These are phyloP conservation scores for Anguilla obscura DNA, from an alignment of 2,797 vertebrate genomes.

Conservation along the genomic window DNA sequence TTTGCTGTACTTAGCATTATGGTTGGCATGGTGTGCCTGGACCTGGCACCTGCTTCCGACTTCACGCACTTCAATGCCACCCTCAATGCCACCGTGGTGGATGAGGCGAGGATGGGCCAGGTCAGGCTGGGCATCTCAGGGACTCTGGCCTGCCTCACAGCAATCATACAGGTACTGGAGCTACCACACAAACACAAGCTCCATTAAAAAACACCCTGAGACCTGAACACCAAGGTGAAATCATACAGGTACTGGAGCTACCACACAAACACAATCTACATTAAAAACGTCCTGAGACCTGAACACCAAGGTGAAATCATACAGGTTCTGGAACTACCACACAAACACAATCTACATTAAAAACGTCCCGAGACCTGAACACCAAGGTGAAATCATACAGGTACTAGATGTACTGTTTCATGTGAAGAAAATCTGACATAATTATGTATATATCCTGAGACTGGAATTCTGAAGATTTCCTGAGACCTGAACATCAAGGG, in stretches of 20 bases:
- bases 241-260: not conserved
- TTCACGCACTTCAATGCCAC: slow-evolving; percentile 78
- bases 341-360: too few relatives aligned
- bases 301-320: too few relatives aligned
- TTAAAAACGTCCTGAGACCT: too few relatives aligned
- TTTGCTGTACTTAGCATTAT: slow-evolving; percentile 94
- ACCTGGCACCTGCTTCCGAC: slow-evolving; percentile 80
- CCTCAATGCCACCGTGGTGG: slow-evolving; percentile 71
- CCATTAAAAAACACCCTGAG: too few relatives aligned
- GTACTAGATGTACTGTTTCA: too few relatives aligned
- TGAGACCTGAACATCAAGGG: not conserved
- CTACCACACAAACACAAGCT: too few relatives aligned
- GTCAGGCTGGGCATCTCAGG: slow-evolving; percentile 83
- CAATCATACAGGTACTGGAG: slow-evolving; percentile 80
- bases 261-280: too few relatives aligned
- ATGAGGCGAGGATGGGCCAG: slow-evolving; percentile 74
- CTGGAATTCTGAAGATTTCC: not conserved
- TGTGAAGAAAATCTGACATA: not conserved
- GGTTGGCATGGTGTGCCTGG: slow-evolving; percentile 83
- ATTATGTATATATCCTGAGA: not conserved
- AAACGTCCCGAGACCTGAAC: too few relatives aligned
- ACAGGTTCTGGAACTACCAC: too few relatives aligned
- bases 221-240: too few relatives aligned
- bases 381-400: too few relatives aligned
- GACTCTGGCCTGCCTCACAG: slow-evolving; percentile 85